Conservation (phyloP, 2,113 vertebrate species). For the Chinchilla lanigera region DNA sequence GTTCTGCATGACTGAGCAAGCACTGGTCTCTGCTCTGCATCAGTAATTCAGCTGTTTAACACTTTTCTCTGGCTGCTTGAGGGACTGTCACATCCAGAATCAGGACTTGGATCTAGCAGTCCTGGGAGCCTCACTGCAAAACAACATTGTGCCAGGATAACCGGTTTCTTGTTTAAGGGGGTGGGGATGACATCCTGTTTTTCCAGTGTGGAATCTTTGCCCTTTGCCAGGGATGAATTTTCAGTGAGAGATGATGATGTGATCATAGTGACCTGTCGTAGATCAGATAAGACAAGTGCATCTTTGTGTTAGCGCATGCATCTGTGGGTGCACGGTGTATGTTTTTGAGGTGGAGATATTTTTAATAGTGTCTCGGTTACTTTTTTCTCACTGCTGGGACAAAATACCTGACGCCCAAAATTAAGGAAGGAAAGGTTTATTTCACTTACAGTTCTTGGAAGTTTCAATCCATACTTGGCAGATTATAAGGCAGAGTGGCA, state of each 20-base stretch:
- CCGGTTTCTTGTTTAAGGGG: background rate
- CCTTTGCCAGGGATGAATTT: background rate
- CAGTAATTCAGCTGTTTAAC: background rate
- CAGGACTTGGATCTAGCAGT: background rate
- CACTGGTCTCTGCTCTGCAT: background rate
- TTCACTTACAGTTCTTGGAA: no score
- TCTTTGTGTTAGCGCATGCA: background rate
- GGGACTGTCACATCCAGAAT: background rate
- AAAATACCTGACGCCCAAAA: no score
- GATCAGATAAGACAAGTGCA: background rate
- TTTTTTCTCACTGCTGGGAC: no score
- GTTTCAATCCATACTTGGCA: no score
- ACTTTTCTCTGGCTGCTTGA: background rate
- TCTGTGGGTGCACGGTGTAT: no score
- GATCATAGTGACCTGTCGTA: background rate
- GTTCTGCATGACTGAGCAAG: no score
- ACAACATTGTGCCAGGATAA: background rate
- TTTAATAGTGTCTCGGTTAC: no score
- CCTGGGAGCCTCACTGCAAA: background rate
- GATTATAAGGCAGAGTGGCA: no score
- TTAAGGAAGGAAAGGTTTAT: no score
- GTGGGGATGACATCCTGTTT: accelerated
- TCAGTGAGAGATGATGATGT: background rate
- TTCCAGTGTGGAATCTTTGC: background rate
- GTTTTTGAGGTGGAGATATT: background rate